Conservation (phyloP, 1,140 invertebrate genomes). For the Drosophila melanogaster region DNA sequence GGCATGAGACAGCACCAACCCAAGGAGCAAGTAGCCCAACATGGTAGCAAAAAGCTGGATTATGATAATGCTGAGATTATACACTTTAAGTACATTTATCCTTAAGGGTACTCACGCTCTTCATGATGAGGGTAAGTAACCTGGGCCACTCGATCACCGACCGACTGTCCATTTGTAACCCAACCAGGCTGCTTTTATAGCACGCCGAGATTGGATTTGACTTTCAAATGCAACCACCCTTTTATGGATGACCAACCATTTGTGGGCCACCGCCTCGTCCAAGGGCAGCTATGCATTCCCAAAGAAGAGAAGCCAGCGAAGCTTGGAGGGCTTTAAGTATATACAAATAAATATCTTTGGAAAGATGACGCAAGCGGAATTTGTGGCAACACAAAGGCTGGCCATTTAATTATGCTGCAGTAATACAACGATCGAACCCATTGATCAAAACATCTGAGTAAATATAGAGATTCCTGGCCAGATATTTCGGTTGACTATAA, state of each 20-base stretch:
- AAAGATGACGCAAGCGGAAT: conserved; percentile 56
- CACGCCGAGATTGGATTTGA: conserved; percentile 32
- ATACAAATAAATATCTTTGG: conserved; percentile 4
- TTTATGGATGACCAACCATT: conserved; percentile 28
- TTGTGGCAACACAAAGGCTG: conserved; percentile 25
- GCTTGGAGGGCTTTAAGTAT: neutral
- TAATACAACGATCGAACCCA: conserved; percentile 18
- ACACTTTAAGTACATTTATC: neutral
- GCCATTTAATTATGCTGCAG: conserved; percentile 28
- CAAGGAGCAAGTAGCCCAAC: conserved; percentile 46
- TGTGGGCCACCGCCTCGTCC: conserved; percentile 38
- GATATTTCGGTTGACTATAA: conserved; percentile 17
- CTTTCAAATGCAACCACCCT: conserved; percentile 65
- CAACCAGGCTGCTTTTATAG: conserved; percentile 39
- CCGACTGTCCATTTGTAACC: conserved; percentile 34
- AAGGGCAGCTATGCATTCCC: conserved; percentile 67
- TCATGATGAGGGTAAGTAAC: conserved; percentile 43
- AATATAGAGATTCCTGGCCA: conserved; percentile 18
- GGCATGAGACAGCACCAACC: conserved; percentile 37
- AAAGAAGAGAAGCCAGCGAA: conserved; percentile 26
- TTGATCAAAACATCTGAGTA: conserved; percentile 38
- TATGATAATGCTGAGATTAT: neutral
- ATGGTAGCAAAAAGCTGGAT: conserved; percentile 1
- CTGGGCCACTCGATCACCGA: conserved; percentile 18
- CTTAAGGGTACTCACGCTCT: conserved; percentile 43